Conservation (phyloP, 2,888 invertebrate species). For the Pomacea canaliculata region DNA sequence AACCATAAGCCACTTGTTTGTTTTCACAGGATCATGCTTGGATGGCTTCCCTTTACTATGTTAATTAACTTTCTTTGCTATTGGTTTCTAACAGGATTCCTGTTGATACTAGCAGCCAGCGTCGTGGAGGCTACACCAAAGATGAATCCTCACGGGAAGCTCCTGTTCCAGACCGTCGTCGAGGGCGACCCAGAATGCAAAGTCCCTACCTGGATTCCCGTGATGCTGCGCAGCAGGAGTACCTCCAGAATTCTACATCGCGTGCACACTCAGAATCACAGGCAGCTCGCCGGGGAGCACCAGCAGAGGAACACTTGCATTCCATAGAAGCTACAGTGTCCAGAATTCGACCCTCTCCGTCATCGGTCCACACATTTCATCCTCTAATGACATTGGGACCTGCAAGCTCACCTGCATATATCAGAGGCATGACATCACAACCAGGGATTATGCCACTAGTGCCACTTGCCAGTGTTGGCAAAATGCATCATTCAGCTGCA, state of each 20-base stretch:
- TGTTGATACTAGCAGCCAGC: slow-evolving; percentile 3
- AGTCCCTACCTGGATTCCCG: slow-evolving; percentile 11
- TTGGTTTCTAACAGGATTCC: slow-evolving; percentile 2
- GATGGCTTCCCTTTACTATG: too few species aligned
- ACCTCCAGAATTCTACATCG: background rate
- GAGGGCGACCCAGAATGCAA: slow-evolving; percentile 19
- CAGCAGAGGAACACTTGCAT: slow-evolving; percentile 16
- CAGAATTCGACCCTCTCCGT: slow-evolving; percentile 4
- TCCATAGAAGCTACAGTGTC: slow-evolving; percentile 17
- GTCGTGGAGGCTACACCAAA: background rate
- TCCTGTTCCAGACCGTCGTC: background rate
- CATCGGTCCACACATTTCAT: slow-evolving; percentile 2
- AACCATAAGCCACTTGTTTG: too few species aligned
- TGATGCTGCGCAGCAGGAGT: slow-evolving; percentile 5
- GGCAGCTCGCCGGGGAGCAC: background rate
- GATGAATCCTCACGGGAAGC: slow-evolving; percentile 2
- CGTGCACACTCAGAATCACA: too few species aligned
- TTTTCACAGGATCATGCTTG: too few species aligned
- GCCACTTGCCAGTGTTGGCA: background rate
- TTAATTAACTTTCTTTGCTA: background rate
- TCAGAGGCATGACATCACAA: too few species aligned
- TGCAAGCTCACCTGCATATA: too few species aligned
- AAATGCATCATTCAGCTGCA: background rate
- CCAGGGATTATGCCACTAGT: too few species aligned
- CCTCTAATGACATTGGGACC: background rate